phyloP scores from a whole-genome alignment of 2,797 vertebrate genomes.

The Pelobates cultripes region DNA sequence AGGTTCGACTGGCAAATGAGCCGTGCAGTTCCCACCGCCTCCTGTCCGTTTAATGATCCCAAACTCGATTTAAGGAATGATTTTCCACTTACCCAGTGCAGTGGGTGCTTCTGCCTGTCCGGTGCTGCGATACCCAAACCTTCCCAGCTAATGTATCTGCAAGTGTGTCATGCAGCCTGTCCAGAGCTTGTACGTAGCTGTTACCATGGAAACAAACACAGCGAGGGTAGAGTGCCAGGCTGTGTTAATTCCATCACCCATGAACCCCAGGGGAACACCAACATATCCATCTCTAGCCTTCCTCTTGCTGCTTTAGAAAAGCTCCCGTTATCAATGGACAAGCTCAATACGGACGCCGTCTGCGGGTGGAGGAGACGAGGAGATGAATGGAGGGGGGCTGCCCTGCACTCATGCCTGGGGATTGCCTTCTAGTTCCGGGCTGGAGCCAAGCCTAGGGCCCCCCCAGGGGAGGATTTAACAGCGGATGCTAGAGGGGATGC shows the following conservation, averaged over 20 bases:
- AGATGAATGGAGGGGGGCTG: too few relatives aligned
- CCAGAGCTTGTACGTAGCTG: conserved; percentile 75
- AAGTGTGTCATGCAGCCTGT: conserved; percentile 78
- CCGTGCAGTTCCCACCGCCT: not conserved
- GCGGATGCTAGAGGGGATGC: too few relatives aligned
- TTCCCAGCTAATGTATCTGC: conserved; percentile 75
- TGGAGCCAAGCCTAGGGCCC: too few relatives aligned
- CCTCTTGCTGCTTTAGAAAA: conserved; percentile 71
- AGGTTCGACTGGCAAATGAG: conserved; percentile 51
- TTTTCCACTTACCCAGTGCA: conserved; percentile 71
- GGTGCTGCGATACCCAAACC: conserved; percentile 69
- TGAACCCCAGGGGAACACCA: conserved; percentile 77
- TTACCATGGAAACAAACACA: conserved; percentile 79
- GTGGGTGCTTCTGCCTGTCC: conserved; percentile 66
- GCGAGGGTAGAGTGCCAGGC: conserved; percentile 79
- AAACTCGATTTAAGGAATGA: conserved; percentile 63
- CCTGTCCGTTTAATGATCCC: conserved; percentile 40
- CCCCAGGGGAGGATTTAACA: too few relatives aligned
- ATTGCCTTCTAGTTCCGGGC: too few relatives aligned
- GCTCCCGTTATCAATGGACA: conserved; percentile 65
- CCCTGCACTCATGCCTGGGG: too few relatives aligned
- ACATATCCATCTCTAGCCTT: conserved; percentile 75
- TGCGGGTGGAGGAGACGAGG: too few relatives aligned
- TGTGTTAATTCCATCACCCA: conserved; percentile 84
- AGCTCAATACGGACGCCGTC: not conserved